Conservation (phyloP, 2,113 vertebrate species). For the Anoplopoma fimbria region DNA sequence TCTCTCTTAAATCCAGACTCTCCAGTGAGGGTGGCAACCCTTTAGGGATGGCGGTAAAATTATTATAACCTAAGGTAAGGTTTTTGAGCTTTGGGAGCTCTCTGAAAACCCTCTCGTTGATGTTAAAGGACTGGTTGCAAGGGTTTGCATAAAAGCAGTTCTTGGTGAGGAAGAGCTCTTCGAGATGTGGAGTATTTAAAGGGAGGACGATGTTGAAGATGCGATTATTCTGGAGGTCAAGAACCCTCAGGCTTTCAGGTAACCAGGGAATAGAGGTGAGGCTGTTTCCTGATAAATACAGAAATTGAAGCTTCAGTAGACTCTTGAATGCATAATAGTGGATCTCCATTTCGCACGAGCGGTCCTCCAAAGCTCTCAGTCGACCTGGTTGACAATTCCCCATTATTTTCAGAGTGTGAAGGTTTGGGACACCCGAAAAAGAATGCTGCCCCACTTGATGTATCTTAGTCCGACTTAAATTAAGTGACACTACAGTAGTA, state of each 20-base stretch:
- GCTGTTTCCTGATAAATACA: conserved; percentile 83
- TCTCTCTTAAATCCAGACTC: conserved; percentile 81
- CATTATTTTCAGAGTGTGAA: conserved; percentile 74
- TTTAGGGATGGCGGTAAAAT: conserved; percentile 83
- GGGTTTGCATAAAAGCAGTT: conserved; percentile 85
- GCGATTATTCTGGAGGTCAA: conserved; percentile 79
- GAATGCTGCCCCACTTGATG: conserved; percentile 35
- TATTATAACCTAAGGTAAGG: conserved; percentile 86
- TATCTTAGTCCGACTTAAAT: conserved; percentile 79
- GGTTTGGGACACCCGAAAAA: conserved; percentile 79
- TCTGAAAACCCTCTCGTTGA: conserved; percentile 71
- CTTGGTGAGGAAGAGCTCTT: conserved; percentile 67
- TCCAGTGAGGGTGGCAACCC: conserved; percentile 81
- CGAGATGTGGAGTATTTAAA: conserved; percentile 72
- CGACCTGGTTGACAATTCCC: conserved; percentile 76
- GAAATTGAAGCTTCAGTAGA: conserved; percentile 66
- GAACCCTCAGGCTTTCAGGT: conserved; percentile 70
- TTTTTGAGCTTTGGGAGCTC: conserved; percentile 71
- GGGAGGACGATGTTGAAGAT: conserved; percentile 71
- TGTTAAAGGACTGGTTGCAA: conserved; percentile 78
- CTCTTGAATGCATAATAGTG: conserved; percentile 69
- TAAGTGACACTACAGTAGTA: conserved; percentile 62
- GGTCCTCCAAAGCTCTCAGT: conserved; percentile 38
- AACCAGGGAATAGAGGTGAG: conserved; percentile 79
- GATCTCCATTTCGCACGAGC: conserved; percentile 75